Base-by-base conservation (phyloP, 2,113 vertebrate species). In the Macroglossus sobrinus region DNA sequence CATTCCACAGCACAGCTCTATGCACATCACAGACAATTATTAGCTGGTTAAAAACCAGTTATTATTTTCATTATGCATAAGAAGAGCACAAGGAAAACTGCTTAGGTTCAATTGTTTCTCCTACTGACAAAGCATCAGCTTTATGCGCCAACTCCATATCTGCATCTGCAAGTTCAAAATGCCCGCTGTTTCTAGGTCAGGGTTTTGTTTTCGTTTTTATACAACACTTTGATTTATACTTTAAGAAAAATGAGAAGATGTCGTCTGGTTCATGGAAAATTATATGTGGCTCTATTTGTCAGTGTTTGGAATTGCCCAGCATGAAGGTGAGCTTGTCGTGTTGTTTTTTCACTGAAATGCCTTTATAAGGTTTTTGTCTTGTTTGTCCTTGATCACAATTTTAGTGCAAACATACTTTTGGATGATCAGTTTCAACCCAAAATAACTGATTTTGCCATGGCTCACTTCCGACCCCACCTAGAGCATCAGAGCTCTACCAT, bases 401-500 rank as follows among this genome's bases (percentile, higher is more conserved):
- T 40, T 96, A 98, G 98, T 95, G 80, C 95, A 88, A 99, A 98
- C 91, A 98, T 98, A 79, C 96, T 99, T 85, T 96, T 98, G 94
- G 98, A 99, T 90, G 96, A 98, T 22, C 33, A 26, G 40, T 96
- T 98, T 97, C 97, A 98, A 95, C 96, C 98, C 87, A 99, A 98
- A 96, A 97, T 98, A 85, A 97, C 76, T 0, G 97, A 98, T 96
- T 99, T 99, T 94, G 98, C 97, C 89, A 76, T 98, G 97, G 98
- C 98, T 22, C 96, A 94, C 91, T 98, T 99, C 47, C 98, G 98
- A 91, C 98, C 98, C 55, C 97, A 97, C 68, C 76, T 95, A 1
- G 91, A 98, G 92, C 92, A 95, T 93, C 98, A 98, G 72, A 97
- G 57, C 80, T 96, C 86, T 33, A 98, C 98, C 69, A 97, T 97